Evolutionary conservation across 2,113 vertebrate genomes (phyloP).

Genomic region (Cinclus cinclus): DNA sequence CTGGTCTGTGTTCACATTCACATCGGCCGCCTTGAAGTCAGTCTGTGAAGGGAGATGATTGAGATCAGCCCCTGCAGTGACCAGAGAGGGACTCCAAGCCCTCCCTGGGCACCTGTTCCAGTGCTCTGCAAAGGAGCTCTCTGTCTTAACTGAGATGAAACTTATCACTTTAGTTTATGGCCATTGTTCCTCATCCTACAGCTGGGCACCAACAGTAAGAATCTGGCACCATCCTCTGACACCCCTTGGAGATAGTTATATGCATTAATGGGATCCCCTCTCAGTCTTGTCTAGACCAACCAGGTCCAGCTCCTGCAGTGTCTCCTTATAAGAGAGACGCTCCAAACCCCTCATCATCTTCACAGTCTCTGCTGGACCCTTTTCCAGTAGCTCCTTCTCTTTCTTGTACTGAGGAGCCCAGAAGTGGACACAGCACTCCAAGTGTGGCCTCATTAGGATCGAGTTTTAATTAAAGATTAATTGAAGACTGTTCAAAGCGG

Average conservation of each 20-base stretch:
- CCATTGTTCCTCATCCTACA: not conserved
- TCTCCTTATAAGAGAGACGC: not conserved
- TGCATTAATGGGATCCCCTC: not conserved
- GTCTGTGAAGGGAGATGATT: conserved; percentile 57
- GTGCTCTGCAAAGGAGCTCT: not conserved
- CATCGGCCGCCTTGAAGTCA: conserved; percentile 72
- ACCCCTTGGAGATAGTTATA: not conserved
- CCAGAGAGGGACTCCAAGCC: not conserved
- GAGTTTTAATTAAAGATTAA: not conserved
- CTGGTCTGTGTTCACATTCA: conserved; percentile 72
- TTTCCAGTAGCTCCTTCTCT: not conserved
- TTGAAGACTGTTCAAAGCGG: not conserved
- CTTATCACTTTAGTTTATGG: not conserved
- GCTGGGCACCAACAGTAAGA: not conserved
- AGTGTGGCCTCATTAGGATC: not conserved
- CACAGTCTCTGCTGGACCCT: not conserved
- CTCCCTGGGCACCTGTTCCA: not conserved
- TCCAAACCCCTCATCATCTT: not conserved
- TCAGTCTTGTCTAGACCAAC: not conserved
- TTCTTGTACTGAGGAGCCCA: not conserved
- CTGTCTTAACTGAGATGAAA: fast-evolving
- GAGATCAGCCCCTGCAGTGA: not conserved
- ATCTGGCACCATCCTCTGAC: not conserved
- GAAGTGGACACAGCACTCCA: not conserved
- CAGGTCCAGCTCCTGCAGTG: not conserved